phyloP scores from a whole-genome alignment of 2,888 invertebrate genomes.

The Andrena haemorrhoa region DNA sequence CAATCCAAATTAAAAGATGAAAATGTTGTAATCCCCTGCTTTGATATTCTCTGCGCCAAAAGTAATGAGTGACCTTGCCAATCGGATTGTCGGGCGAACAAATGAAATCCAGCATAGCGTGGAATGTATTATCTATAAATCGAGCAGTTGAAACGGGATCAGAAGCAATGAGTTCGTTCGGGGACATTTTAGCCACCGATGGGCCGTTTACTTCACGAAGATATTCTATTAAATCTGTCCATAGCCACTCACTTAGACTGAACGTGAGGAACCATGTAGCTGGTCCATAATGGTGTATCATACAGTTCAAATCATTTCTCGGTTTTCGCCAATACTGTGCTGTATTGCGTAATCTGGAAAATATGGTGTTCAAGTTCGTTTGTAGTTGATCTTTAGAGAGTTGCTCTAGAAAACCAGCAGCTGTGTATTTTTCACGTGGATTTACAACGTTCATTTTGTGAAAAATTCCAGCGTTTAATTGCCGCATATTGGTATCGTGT shows the following conservation, averaged over 20 bases:
- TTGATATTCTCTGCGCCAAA: constrained; percentile 72
- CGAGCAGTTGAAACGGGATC: constrained; percentile 76
- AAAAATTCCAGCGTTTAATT: too few species aligned
- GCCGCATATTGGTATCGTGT: too few species aligned
- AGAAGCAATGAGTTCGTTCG: constrained; percentile 70
- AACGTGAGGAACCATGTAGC: constrained; percentile 72
- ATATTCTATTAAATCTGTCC: constrained; percentile 15
- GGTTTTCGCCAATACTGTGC: constrained; percentile 65
- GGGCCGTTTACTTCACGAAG: constrained; percentile 42
- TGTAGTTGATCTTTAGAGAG: constrained; percentile 20
- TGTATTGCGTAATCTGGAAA: constrained; percentile 62
- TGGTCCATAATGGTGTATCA: constrained; percentile 68
- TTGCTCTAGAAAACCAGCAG: not conserved
- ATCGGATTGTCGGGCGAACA: constrained; percentile 64
- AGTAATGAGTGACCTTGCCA: constrained; percentile 69
- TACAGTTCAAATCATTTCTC: constrained; percentile 61
- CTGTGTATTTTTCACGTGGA: too few species aligned
- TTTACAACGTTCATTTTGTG: too few species aligned
- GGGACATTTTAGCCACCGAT: constrained; percentile 65
- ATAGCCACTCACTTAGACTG: constrained; percentile 68
- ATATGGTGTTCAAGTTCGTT: constrained; percentile 59
- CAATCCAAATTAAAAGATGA: constrained; percentile 75
- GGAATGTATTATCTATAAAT: constrained; percentile 70
- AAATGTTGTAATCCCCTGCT: constrained; percentile 51
- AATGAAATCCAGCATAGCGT: constrained; percentile 67